These are phyloP conservation scores for Holcopasites calliopsidis DNA, from an alignment of 1,140 invertebrate species.

Conservation along the genomic window DNA sequence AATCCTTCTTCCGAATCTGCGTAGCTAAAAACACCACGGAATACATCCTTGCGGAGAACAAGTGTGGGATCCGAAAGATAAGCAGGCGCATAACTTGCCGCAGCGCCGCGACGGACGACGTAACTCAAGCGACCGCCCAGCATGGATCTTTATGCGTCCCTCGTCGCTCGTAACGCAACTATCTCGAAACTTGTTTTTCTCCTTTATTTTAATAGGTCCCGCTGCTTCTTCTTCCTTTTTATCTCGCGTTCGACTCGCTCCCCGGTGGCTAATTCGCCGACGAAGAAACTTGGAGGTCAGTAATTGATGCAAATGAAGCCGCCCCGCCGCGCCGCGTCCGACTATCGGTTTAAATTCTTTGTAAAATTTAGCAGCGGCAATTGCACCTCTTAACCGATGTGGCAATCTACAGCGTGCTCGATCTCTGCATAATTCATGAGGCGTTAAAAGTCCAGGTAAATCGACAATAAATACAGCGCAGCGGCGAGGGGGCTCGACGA, in stretches of 20 bases:
- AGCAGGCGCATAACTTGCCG: conserved; percentile 73
- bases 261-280: conserved; percentile 72
- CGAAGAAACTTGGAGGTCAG: conserved; percentile 68
- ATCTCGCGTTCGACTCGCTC: conserved; percentile 70
- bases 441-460: conserved; percentile 35
- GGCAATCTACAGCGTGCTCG: background rate
- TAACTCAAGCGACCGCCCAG: conserved; percentile 70
- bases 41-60: conserved; percentile 60
- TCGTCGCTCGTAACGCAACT: conserved; percentile 76
- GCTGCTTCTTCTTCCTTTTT: conserved; percentile 65
- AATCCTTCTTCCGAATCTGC: conserved; percentile 40
- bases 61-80: conserved; percentile 74
- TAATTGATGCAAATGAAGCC: conserved; percentile 76
- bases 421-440: conserved; percentile 20
- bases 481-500: background rate
- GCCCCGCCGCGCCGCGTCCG: conserved; percentile 44
- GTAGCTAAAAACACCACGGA: conserved; percentile 60
- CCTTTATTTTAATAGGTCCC: conserved; percentile 74
- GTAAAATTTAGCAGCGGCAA: conserved; percentile 46
- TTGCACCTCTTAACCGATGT: conserved; percentile 38
- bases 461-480: conserved; percentile 26
- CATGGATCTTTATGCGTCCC: conserved; percentile 76
- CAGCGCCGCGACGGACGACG: conserved; percentile 61
- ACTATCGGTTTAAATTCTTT: conserved; percentile 61
- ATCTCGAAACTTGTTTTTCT: conserved; percentile 78